Evolutionary conservation across 1,140 invertebrate species (phyloP), one percentile per base, ranked within the genome.

Genomic region (Forficula auricularia): DNA sequence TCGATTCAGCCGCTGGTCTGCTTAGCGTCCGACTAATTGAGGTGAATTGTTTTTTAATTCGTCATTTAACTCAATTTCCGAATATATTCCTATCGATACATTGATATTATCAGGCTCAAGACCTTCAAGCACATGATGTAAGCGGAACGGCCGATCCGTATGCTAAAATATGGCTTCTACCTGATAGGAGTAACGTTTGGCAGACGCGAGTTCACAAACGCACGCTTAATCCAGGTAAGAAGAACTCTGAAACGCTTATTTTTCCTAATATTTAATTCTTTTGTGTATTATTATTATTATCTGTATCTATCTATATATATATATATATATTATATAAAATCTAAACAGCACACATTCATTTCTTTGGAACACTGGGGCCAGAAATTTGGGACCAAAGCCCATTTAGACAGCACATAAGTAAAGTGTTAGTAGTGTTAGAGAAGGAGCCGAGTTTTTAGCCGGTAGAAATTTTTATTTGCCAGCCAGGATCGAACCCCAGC

Each of bases 181-280:
- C 70, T 4, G 70, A 74, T 48, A 63, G 66, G 38, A 69, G 59
- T 38, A 71, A 70, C 47, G 67, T 72, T 14, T 72, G 68, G 66
- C 70, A 73, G 52, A 74, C 70, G 2, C 59, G 64, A 42, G 70
- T 75, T 42, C 71, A 75, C 50, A 72, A 70, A 49, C 71, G 69
- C 50, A 77, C 75, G 6, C 53, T 75, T 18, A 71, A 72, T 57
- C 74, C 75, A 43, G 66, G 67, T 71, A 57, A 53, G 27, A n/a
- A n/a, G n/a, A n/a, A n/a, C n/a, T n/a, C n/a, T n/a, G n/a, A n/a
- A n/a, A n/a, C n/a, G n/a, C n/a, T n/a, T n/a, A n/a, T n/a, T 38
- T 38, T 13, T 39, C 14, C 15, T 27, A 20, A 4, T 19, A 13
- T 13, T 39, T 33, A 12, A 35, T 3, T 7, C 10, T 15, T n/a